Conservation (phyloP, 2,113 vertebrate species). For the Columbina picui region DNA sequence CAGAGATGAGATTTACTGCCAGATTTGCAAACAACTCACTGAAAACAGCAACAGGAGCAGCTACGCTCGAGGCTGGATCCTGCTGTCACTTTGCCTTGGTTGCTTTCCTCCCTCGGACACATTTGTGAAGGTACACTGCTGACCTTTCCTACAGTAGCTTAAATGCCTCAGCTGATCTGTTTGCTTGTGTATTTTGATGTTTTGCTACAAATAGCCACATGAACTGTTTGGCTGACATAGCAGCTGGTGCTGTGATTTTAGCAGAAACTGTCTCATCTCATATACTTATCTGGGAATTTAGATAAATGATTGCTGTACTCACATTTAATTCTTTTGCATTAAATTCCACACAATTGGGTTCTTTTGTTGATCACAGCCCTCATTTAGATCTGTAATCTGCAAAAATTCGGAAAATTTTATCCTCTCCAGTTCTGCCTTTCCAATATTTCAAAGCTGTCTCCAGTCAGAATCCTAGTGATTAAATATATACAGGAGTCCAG, state of each 20-base stretch:
- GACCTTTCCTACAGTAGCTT: neutral
- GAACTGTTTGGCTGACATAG: neutral
- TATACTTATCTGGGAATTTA: neutral
- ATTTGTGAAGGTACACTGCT: constrained; percentile 81
- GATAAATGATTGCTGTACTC: neutral
- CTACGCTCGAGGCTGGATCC: constrained; percentile 91
- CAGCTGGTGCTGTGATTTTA: neutral
- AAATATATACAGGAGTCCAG: neutral
- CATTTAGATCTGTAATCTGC: neutral
- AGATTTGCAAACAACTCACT: constrained; percentile 97
- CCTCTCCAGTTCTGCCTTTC: neutral
- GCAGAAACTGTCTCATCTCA: neutral
- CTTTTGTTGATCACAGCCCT: neutral
- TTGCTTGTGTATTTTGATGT: neutral
- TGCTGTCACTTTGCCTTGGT: constrained; percentile 92
- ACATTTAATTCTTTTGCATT: neutral
- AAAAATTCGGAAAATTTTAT: neutral
- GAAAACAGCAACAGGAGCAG: constrained; percentile 87
- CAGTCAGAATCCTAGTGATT: neutral
- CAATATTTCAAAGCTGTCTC: neutral
- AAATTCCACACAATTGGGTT: neutral
- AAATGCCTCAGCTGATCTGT: neutral
- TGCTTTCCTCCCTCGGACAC: constrained; percentile 90
- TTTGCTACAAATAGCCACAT: neutral
- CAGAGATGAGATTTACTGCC: constrained; percentile 98